Percentiles rank a stretch among this genome's conserved stretches.
These are phyloP conservation scores for Rhipidura dahli DNA, from an alignment of 2,113 vertebrate genomes.

Conservation along the genomic window DNA sequence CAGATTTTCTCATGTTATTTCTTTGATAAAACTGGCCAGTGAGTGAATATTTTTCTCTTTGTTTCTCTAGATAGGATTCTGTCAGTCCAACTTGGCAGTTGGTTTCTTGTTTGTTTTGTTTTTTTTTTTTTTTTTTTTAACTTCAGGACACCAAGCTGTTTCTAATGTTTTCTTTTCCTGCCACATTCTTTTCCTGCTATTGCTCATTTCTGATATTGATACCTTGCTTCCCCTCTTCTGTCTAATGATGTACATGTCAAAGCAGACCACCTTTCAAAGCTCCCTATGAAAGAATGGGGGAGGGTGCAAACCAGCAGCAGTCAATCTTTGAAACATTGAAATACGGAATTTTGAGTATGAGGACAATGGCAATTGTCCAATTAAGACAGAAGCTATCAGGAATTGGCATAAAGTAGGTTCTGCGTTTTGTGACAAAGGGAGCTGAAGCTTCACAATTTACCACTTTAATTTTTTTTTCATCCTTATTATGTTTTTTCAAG, in stretches of 20 bases:
- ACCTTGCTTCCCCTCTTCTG: slow-evolving; percentile 43
- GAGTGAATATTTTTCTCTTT: neutral
- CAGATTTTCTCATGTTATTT: neutral
- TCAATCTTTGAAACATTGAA: slow-evolving; percentile 54
- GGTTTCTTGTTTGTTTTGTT: neutral
- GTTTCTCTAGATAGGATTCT: neutral
- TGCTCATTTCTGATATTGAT: slow-evolving; percentile 62
- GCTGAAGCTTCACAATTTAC: neutral
- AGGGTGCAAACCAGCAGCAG: slow-evolving; percentile 37
- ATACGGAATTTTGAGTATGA: neutral
- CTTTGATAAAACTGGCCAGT: neutral
- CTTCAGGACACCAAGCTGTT: slow-evolving; percentile 28
- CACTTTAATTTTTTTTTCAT: neutral
- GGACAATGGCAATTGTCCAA: slow-evolving; percentile 53
- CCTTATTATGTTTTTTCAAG: neutral
- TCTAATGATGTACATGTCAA: slow-evolving; percentile 63
- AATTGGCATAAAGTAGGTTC: neutral
- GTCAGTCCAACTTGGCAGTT: neutral
- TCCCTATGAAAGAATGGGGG: slow-evolving; percentile 41
- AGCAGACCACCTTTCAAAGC: slow-evolving; percentile 65
- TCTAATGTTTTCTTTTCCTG: slow-evolving; percentile 55
- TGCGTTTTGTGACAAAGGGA: slow-evolving; percentile 8
- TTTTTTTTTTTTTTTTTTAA: neutral
- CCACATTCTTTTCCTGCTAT: slow-evolving; percentile 7
- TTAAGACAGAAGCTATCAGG: slow-evolving; percentile 30